Evolutionary conservation across 1,140 invertebrate genomes (phyloP).

Genomic region (Rhyzopertha dominica): DNA sequence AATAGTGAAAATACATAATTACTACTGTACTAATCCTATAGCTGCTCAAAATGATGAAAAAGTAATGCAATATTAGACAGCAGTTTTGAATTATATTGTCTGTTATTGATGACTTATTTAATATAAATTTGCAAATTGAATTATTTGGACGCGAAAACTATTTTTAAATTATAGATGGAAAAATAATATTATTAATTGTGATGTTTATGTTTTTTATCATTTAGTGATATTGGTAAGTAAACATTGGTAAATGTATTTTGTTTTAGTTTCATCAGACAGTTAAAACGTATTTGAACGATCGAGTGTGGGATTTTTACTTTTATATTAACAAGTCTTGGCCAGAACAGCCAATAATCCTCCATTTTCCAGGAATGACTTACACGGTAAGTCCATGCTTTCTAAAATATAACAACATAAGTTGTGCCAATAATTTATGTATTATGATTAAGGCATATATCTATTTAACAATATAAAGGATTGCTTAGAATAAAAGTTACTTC

Average conservation of each 20-base stretch:
- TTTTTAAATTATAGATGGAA: no score
- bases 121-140: no score
- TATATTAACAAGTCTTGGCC: constrained; percentile 83
- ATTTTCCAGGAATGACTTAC: constrained; percentile 79
- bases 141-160: no score
- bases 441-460: not conserved
- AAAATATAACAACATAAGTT: not conserved
- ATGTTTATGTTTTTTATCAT: no score
- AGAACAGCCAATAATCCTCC: constrained; percentile 71
- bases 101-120: no score
- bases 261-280: constrained; percentile 81
- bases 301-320: constrained; percentile 82
- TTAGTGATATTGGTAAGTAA: no score
- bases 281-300: constrained; percentile 77
- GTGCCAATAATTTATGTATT: not conserved
- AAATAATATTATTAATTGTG: no score
- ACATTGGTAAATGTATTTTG: constrained; percentile 18
- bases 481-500: no score
- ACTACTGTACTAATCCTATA: no score
- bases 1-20: no score
- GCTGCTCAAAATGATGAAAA: constrained; percentile 7
- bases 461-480: no score
- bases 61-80: not conserved
- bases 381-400: constrained; percentile 57
- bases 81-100: not conserved